These are phyloP conservation scores for Aphodius granarius DNA, from an alignment of 2,888 invertebrate species.

Conservation along the genomic window DNA sequence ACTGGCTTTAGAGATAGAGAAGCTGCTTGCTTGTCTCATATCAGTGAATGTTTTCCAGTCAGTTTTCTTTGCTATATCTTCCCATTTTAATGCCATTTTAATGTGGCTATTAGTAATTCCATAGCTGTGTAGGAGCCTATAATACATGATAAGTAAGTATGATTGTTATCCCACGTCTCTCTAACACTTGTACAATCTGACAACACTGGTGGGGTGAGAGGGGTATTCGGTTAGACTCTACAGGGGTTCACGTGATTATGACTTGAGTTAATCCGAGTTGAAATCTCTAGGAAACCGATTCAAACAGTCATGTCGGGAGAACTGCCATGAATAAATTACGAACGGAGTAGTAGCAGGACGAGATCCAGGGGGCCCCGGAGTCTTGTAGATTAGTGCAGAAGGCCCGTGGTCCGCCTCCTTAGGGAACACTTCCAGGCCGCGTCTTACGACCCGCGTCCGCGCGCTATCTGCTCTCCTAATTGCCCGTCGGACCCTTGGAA, in stretches of 20 bases:
- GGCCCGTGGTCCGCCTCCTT: slow-evolving; percentile 44
- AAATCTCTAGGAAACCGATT: slow-evolving; percentile 52
- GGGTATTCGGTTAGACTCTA: slow-evolving; percentile 18
- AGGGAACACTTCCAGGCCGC: slow-evolving; percentile 51
- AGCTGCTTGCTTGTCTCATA: too few species aligned
- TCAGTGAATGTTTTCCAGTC: too few species aligned
- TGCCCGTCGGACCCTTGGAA: slow-evolving; percentile 42
- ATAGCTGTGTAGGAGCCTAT: too few species aligned
- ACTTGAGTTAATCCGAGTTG: slow-evolving; percentile 52
- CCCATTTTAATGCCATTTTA: too few species aligned
- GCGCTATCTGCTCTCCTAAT: slow-evolving; percentile 38
- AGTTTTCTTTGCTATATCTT: too few species aligned
- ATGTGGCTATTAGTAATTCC: too few species aligned
- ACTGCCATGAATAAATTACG: slow-evolving; percentile 53
- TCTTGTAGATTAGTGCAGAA: slow-evolving; percentile 48
- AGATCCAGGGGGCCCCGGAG: slow-evolving; percentile 41
- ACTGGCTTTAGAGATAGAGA: too few species aligned
- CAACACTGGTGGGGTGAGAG: background rate
- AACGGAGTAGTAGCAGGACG: slow-evolving; percentile 42
- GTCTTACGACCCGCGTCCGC: slow-evolving; percentile 41
- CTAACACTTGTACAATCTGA: background rate
- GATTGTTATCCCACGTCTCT: too few species aligned
- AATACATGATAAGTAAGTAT: too few species aligned
- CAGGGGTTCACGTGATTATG: slow-evolving; percentile 45
- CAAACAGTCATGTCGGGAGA: slow-evolving; percentile 50